Evolutionary conservation across 35 echinoderm and acorn worm species (phyloP).

Genomic region (Patiria miniata): DNA sequence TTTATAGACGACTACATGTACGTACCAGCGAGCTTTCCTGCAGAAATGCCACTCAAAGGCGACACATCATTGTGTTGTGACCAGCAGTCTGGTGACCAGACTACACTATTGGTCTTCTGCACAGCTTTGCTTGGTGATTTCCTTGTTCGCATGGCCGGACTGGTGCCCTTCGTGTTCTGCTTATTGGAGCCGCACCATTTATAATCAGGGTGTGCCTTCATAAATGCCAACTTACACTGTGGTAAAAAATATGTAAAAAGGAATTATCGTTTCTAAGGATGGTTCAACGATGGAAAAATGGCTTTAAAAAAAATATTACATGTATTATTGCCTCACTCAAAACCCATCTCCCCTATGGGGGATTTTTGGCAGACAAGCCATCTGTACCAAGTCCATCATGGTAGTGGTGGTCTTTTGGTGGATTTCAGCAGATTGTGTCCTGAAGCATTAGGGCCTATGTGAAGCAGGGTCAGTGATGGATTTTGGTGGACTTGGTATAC

Average conservation of each 20-base stretch:
- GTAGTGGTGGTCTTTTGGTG: no score
- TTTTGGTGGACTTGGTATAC: no score
- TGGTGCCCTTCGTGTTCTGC: conserved; percentile 21
- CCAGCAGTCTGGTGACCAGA: background rate
- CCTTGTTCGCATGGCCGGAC: conserved; percentile 36
- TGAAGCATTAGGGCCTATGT: no score
- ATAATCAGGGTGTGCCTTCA: conserved; percentile 75
- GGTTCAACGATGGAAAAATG: background rate
- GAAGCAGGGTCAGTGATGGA: no score
- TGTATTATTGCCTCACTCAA: no score
- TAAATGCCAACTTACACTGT: conserved; percentile 75
- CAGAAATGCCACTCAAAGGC: conserved; percentile 27
- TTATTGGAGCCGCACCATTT: conserved; percentile 68
- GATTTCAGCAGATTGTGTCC: no score
- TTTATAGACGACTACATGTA: no score
- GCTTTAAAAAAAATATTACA: no score
- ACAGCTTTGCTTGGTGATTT: background rate
- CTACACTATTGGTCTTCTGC: background rate
- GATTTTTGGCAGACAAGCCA: no score
- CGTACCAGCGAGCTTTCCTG: conserved; percentile 72
- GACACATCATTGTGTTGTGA: background rate
- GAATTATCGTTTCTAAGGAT: background rate
- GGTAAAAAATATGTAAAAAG: background rate
- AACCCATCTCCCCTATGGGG: no score
- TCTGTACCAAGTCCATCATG: no score